Percentiles rank a stretch among this genome's conserved stretches.
phyloP scores from a whole-genome alignment of 2,113 vertebrate species.

The Meles meles region DNA sequence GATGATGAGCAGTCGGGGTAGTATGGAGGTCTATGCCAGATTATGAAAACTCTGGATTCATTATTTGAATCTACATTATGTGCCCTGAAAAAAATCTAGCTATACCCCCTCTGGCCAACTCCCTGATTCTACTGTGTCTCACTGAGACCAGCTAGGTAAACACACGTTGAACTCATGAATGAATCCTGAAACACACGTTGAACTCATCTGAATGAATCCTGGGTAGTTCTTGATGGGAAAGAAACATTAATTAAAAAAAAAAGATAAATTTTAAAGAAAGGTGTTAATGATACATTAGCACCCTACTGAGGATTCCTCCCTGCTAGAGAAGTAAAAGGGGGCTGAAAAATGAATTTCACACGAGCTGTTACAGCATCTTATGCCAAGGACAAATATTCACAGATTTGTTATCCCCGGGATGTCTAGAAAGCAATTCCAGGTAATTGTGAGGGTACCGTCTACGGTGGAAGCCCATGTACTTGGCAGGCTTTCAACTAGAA shows the following conservation, averaged over 20 bases:
- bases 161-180: background rate
- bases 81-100: background rate
- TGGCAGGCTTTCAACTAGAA: constrained; percentile 7
- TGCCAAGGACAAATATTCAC: constrained; percentile 42
- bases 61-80: background rate
- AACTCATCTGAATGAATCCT: background rate
- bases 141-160: background rate
- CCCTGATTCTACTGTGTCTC: background rate
- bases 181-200: background rate
- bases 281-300: background rate
- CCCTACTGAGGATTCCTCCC: background rate
- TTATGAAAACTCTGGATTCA: background rate
- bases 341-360: background rate
- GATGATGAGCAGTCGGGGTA: background rate
- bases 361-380: constrained; percentile 14
- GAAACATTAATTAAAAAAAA: background rate
- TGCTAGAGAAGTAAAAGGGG: background rate
- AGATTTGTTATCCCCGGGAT: background rate
- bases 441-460: background rate
- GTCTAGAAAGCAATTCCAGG: background rate
- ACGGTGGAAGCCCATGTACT: background rate
- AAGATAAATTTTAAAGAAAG: background rate
- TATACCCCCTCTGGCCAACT: background rate
- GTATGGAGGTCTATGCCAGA: background rate
- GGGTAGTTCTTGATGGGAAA: background rate